Conservation (phyloP, 2,888 invertebrate species). For the Diploptera punctata region DNA sequence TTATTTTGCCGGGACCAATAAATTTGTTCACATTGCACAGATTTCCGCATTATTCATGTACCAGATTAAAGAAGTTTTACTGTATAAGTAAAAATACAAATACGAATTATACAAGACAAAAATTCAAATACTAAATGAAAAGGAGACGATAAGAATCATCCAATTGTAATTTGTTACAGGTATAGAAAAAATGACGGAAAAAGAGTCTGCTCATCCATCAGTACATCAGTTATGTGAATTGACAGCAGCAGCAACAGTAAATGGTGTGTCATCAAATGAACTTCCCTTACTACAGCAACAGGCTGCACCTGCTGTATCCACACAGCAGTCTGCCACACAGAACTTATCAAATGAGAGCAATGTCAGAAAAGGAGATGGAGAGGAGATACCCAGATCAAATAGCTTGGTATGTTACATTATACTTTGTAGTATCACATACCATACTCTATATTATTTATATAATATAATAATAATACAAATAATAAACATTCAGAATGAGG, state of each 20-base stretch:
- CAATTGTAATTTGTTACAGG: slow-evolving; percentile 55
- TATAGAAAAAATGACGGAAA: slow-evolving; percentile 93
- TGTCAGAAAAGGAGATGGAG: slow-evolving; percentile 38
- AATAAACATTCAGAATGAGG: too few relatives aligned
- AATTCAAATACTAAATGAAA: too few relatives aligned
- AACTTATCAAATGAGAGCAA: neutral
- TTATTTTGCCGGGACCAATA: too few relatives aligned
- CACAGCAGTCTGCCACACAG: neutral
- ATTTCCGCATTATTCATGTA: too few relatives aligned
- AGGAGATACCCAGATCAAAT: slow-evolving; percentile 34
- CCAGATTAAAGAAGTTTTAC: too few relatives aligned
- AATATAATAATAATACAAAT: too few relatives aligned
- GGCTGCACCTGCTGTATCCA: neutral
- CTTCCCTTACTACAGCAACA: neutral
- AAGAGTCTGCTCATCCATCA: slow-evolving; percentile 86
- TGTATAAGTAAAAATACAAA: too few relatives aligned
- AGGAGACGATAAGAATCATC: too few relatives aligned
- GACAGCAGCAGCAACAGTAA: slow-evolving; percentile 31
- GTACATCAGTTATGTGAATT: slow-evolving; percentile 48
- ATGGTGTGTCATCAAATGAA: slow-evolving; percentile 29
- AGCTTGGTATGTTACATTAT: slow-evolving; percentile 41
- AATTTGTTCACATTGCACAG: too few relatives aligned
- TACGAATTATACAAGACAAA: too few relatives aligned
- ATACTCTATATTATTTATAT: too few relatives aligned
- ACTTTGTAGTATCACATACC: too few relatives aligned